A percentile compares a stretch with the other conserved stretches of the same genome.
Conservation (phyloP, 2,797 vertebrate genomes). For the Rhabdophis nuchalis region DNA sequence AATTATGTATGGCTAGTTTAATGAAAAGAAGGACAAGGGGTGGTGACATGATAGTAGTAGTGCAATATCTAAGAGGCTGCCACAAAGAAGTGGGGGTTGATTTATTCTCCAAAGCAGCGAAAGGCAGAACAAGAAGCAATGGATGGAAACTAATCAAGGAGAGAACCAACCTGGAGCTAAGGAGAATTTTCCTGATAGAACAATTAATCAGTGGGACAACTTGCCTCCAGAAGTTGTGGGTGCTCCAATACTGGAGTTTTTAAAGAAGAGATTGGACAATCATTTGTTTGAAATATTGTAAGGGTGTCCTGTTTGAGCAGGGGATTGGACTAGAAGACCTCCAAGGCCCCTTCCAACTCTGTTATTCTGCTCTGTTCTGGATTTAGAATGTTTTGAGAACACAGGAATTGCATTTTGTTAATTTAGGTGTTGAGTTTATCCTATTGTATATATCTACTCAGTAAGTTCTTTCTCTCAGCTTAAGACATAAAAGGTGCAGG, state of each 20-base stretch:
- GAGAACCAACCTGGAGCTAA: not conserved
- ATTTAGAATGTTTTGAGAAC: not conserved
- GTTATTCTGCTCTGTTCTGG: not conserved
- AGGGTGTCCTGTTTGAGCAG: not conserved
- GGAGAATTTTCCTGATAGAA: not conserved
- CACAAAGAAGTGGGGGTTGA: not conserved
- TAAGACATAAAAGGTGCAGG: not conserved
- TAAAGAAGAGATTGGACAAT: not conserved
- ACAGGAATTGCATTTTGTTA: not conserved
- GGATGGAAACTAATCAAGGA: not conserved
- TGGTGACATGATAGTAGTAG: not conserved
- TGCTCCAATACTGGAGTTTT: not conserved
- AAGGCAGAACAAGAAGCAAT: not conserved
- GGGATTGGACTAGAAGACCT: not conserved
- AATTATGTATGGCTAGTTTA: not conserved
- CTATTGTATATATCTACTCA: not conserved
- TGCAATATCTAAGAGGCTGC: not conserved
- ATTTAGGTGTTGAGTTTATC: not conserved
- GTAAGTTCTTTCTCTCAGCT: not conserved
- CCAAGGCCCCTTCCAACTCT: not conserved
- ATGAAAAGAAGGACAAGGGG: not conserved
- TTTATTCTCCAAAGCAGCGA: not conserved
- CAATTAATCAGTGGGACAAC: not conserved
- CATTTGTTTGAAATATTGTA: not conserved
- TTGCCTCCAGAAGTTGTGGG: not conserved